Percentiles rank a stretch among this genome's conserved stretches.
Conservation (phyloP, 1,140 invertebrate genomes). For the Brachionus sp. region DNA sequence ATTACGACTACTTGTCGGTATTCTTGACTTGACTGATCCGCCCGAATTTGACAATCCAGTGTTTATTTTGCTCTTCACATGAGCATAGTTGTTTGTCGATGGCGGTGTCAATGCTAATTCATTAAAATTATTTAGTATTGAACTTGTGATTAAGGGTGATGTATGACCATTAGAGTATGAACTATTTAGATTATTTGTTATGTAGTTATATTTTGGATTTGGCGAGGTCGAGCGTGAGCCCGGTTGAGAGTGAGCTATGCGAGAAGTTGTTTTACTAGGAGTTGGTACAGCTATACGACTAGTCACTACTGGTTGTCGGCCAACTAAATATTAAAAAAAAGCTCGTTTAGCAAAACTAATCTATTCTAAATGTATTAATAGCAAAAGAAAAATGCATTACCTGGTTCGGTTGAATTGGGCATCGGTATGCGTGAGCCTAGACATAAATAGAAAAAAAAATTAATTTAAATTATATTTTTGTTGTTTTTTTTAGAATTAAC, state of each 20-base stretch:
- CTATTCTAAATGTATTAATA: background rate
- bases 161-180: slow-evolving; percentile 2
- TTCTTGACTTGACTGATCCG: slow-evolving; percentile 6
- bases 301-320: background rate
- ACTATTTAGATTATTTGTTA: slow-evolving; percentile 26
- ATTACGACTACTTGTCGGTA: slow-evolving; percentile 31
- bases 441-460: background rate
- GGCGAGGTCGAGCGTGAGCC: slow-evolving; percentile 47
- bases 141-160: background rate
- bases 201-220: slow-evolving; percentile 32
- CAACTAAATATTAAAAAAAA: background rate
- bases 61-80: slow-evolving; percentile 24
- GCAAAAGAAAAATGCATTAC: background rate
- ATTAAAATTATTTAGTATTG: slow-evolving; percentile 10
- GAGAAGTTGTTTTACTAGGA: background rate
- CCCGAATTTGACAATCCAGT: background rate
- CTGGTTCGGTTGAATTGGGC: background rate
- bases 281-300: slow-evolving; percentile 28
- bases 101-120: background rate
- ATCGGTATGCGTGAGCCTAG: slow-evolving; percentile 10
- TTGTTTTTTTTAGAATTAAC: too few relatives aligned
- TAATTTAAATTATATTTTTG: background rate
- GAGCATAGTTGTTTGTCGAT: slow-evolving; percentile 9
- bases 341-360: background rate
- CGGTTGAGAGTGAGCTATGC: slow-evolving; percentile 38